Evolutionary conservation across 2,113 vertebrate species (phyloP).

Genomic region (Monarcha castaneiventris): DNA sequence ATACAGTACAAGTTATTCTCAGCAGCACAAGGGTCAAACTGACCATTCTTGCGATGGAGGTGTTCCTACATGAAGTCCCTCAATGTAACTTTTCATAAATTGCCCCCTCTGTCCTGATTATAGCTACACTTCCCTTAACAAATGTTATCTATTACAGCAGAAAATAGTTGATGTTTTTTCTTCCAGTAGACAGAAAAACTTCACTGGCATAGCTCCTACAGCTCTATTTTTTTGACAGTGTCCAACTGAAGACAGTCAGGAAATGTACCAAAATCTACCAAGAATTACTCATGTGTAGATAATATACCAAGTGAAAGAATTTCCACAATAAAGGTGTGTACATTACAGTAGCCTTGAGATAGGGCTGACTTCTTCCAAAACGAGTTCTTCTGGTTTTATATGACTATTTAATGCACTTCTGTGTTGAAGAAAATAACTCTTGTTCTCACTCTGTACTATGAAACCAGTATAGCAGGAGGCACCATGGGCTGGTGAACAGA

Average conservation of each 20-base stretch:
- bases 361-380: slow-evolving; percentile 32
- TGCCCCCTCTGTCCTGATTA: neutral
- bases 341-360: slow-evolving; percentile 21
- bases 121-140: neutral
- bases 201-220: neutral
- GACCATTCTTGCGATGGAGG: neutral
- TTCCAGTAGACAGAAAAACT: neutral
- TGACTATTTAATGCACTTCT: slow-evolving; percentile 30
- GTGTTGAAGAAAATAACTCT: slow-evolving; percentile 19
- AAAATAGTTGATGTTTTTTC: neutral
- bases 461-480: slow-evolving; percentile 34
- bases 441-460: neutral
- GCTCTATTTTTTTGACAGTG: neutral
- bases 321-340: slow-evolving; percentile 19
- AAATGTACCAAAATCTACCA: neutral
- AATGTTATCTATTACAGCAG: neutral
- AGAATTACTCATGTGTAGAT: neutral
- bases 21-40: neutral
- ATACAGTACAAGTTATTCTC: neutral
- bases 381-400: slow-evolving; percentile 52
- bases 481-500: neutral
- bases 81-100: neutral
- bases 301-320: neutral
- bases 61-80: neutral
- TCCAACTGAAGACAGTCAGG: neutral